These are phyloP conservation scores for Mastomys coucha DNA, from an alignment of 2,113 vertebrate genomes.

Conservation along the genomic window DNA sequence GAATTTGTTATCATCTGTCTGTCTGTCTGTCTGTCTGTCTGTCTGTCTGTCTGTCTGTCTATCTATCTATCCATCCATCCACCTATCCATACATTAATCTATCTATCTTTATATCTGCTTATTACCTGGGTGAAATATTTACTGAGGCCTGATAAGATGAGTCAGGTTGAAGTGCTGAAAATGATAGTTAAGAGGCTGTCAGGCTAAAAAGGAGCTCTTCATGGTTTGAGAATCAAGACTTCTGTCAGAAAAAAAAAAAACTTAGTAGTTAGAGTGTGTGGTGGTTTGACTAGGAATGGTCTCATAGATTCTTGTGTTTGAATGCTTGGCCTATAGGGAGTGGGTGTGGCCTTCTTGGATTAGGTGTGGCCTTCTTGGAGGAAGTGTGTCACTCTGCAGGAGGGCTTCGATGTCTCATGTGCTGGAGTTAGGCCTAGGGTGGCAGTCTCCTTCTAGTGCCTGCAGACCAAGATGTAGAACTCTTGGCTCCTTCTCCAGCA, in stretches of 20 bases:
- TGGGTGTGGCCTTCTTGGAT: neutral
- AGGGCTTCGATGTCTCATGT: neutral
- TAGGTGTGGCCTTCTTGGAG: neutral
- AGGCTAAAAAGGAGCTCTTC: neutral
- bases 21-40: neutral
- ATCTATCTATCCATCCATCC: neutral
- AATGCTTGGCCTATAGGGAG: neutral
- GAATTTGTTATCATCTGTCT: neutral
- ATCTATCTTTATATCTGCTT: neutral
- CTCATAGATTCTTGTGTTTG: neutral
- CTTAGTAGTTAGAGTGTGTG: neutral
- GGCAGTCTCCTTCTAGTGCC: neutral
- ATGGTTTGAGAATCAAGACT: neutral
- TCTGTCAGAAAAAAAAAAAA: conserved; percentile 50
- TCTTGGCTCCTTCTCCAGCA: neutral
- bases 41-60: neutral
- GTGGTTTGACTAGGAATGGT: neutral
- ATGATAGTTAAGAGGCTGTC: neutral
- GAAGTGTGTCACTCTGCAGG: neutral
- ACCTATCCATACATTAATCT: neutral
- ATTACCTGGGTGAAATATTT: neutral
- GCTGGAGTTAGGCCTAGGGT: neutral
- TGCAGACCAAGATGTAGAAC: neutral
- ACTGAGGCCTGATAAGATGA: neutral
- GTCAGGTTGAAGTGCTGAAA: neutral